Percentiles rank a stretch among this genome's conserved stretches.
Conservation (phyloP, 1,140 invertebrate species). For the Papilio xuthus region DNA sequence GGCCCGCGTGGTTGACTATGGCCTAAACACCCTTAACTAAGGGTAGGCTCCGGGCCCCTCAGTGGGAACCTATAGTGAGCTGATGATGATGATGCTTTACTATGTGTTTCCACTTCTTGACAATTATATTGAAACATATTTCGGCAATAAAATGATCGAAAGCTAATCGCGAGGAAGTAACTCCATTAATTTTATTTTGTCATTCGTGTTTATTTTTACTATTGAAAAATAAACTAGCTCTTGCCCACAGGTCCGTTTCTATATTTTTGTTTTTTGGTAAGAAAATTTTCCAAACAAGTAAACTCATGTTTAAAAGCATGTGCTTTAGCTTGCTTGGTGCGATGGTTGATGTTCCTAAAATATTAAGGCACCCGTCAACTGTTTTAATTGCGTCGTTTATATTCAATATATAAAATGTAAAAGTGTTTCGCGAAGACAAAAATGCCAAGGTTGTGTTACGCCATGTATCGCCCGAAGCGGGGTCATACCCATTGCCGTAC, state of each 20-base stretch:
- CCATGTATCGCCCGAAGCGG: not conserved
- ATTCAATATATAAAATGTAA: conserved; percentile 38
- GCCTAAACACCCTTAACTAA: too few species aligned
- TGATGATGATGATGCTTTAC: too few species aligned
- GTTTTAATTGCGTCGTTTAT: conserved; percentile 35
- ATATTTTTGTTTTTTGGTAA: not conserved
- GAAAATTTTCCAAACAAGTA: not conserved
- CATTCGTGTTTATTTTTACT: too few species aligned
- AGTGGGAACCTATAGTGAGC: too few species aligned
- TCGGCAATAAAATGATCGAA: too few species aligned
- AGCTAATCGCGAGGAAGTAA: too few species aligned
- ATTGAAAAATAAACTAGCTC: not conserved
- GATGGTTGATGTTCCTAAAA: conserved; percentile 10
- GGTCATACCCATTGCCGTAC: conserved; percentile 17
- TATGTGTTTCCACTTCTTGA: too few species aligned
- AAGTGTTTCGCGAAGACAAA: conserved; percentile 39
- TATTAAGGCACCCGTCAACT: conserved; percentile 3
- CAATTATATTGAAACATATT: too few species aligned
- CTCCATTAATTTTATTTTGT: too few species aligned
- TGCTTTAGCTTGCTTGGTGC: not conserved
- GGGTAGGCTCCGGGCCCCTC: too few species aligned
- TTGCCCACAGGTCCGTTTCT: not conserved
- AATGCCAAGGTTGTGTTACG: conserved; percentile 32
- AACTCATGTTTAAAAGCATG: not conserved
- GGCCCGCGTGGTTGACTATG: too few species aligned